Evolutionary conservation across 2,888 invertebrate species (phyloP).

Genomic region (Rutpela maculata): DNA sequence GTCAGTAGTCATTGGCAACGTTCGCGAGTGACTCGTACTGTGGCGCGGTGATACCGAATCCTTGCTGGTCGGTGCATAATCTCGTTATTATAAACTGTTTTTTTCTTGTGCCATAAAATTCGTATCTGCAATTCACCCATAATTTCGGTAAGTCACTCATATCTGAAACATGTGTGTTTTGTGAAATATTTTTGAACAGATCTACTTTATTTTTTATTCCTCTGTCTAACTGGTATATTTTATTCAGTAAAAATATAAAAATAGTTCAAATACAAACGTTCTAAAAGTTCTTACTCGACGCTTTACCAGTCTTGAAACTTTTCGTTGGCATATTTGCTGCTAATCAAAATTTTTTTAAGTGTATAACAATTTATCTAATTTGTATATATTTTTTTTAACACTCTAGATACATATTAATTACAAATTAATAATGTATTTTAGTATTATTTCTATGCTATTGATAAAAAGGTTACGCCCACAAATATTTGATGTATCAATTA

Average conservation of each 20-base stretch:
- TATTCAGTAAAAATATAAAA: neutral
- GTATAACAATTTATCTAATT: neutral
- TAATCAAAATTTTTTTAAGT: neutral
- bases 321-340: neutral
- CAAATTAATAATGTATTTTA: neutral
- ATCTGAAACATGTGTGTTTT: neutral
- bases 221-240: neutral
- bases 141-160: neutral
- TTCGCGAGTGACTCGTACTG: slow-evolving; percentile 29
- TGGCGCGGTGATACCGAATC: slow-evolving; percentile 23
- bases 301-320: too few species aligned
- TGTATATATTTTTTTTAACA: neutral
- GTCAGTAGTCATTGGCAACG: slow-evolving; percentile 40
- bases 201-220: neutral
- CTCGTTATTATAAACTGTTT: slow-evolving; percentile 16
- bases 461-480: neutral
- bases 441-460: neutral
- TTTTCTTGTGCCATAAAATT: slow-evolving; percentile 8
- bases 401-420: neutral
- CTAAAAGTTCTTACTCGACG: neutral
- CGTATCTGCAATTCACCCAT: neutral
- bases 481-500: neutral
- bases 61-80: slow-evolving; percentile 19
- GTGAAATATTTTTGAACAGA: neutral
- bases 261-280: neutral